These are phyloP conservation scores for Drosophila sp. DNA, from an alignment of 1,140 invertebrate genomes.

Conservation along the genomic window DNA sequence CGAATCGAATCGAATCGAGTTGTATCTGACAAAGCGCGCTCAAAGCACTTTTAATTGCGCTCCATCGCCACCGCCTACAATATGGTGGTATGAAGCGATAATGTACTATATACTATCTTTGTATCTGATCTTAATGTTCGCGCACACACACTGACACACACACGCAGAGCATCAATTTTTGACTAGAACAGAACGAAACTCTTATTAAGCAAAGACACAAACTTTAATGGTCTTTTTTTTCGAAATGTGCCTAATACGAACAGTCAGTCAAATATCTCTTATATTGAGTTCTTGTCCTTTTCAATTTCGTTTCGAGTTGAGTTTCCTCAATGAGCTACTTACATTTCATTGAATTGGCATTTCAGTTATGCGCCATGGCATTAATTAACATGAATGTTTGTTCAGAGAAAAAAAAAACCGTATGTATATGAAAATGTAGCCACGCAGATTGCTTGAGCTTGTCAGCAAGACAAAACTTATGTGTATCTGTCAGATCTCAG, in stretches of 20 bases:
- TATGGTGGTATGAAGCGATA: constrained; percentile 43
- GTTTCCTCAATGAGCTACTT: constrained; percentile 24
- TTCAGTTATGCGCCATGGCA: constrained; percentile 62
- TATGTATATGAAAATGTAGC: constrained; percentile 57
- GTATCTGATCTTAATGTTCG: constrained; percentile 78
- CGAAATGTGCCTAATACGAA: too few relatives aligned
- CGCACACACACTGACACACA: constrained; percentile 8
- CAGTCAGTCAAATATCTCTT: too few relatives aligned
- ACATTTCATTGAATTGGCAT: constrained; percentile 48
- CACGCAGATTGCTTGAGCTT: constrained; percentile 58
- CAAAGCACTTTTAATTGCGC: constrained; percentile 55
- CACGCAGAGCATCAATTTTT: not conserved
- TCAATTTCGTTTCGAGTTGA: constrained; percentile 25
- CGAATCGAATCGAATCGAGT: constrained; percentile 17
- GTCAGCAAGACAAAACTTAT: constrained; percentile 23
- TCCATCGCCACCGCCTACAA: constrained; percentile 27
- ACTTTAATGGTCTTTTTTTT: too few relatives aligned
- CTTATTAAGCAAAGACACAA: not conserved
- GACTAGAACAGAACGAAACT: constrained; percentile 41
- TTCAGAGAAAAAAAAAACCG: constrained; percentile 19
- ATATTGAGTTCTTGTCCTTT: constrained; percentile 2
- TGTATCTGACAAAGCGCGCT: constrained; percentile 35
- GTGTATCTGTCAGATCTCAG: constrained; percentile 13
- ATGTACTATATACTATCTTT: constrained; percentile 62
- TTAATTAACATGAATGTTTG: constrained; percentile 74